phyloP scores from a whole-genome alignment of 2,888 invertebrate genomes.

The Serrognathus titanus region DNA sequence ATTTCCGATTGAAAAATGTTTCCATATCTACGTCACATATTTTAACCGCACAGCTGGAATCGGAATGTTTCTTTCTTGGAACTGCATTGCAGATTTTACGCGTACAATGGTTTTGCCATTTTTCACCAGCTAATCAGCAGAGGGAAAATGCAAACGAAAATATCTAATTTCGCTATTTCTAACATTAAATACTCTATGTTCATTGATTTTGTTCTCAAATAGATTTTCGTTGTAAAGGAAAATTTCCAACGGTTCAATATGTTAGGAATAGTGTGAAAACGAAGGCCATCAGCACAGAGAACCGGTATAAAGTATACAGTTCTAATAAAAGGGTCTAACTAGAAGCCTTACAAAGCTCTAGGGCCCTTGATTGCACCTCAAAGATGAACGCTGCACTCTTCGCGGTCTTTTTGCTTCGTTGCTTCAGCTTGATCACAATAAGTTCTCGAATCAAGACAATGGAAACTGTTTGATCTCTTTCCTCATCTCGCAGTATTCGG shows the following conservation, averaged over 20 bases:
- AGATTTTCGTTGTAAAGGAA: too few species aligned
- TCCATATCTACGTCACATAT: constrained; percentile 36
- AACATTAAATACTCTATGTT: too few species aligned
- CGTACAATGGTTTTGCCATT: neutral
- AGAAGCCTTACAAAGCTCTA: constrained; percentile 28
- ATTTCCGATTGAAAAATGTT: constrained; percentile 34
- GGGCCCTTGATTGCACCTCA: constrained; percentile 30
- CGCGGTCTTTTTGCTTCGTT: constrained; percentile 24
- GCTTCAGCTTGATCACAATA: constrained; percentile 23
- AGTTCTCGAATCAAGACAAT: constrained; percentile 25
- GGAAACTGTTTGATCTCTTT: constrained; percentile 23
- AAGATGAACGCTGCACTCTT: constrained; percentile 25
- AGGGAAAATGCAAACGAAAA: too few species aligned
- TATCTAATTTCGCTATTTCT: too few species aligned
- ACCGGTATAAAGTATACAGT: constrained; percentile 14
- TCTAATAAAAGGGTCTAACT: constrained; percentile 18
- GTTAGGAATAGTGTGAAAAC: constrained; percentile 19
- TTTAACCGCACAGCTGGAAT: constrained; percentile 24
- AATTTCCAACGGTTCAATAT: constrained; percentile 5
- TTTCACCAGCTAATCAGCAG: neutral
- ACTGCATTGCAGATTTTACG: constrained; percentile 19
- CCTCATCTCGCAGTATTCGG: constrained; percentile 8
- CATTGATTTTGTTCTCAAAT: too few species aligned
- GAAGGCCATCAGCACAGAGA: constrained; percentile 13
- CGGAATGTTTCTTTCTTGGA: constrained; percentile 18